Base-by-base conservation (phyloP, 2,797 vertebrate genomes). In the Allobates femoralis region DNA sequence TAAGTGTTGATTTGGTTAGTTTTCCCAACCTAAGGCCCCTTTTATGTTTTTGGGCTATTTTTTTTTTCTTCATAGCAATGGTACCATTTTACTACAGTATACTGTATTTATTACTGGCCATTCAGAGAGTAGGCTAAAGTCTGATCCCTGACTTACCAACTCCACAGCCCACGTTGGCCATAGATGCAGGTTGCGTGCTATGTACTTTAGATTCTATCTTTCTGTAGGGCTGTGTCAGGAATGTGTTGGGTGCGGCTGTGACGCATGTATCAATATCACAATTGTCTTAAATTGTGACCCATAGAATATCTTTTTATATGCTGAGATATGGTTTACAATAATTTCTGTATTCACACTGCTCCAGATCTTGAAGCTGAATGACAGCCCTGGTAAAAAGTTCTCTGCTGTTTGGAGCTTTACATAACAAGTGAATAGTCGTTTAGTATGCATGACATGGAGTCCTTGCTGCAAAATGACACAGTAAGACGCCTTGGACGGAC, bases 381-480 rank as follows among this genome's bases (percentile, higher is more conserved):
- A 19, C 66, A 37, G 11, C 16, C 4, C 16, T 32, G 51, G 15
- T 5, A 81, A 34, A 66, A 60, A 67, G 60, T 79, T 55, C 3
- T 37, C 14, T 53, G 11, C 50, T 64, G 46, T 53, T 15, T 46
- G 37, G 19, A 58, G 26, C 37, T 77, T 79, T 58, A 15, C 56
- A 60, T 73, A 83, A 87, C 81, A 79, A 79, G 81, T 79, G 62
- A 77, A 56, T 19, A 3, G 51, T 30, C 21, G 28, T 34, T 87
- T 83, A 53, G 81, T 84, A 83, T 87, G 77, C 86, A 50, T 53
- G 41, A 32, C 86, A 78, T 37, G 7, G 26, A 12, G 62, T 71
- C 37, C 75, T 87, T 55, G 77, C 51, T 87, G 74, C 62, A 58
- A 26, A 71, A 58, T 46, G 30, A 85, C 21, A 23, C 41, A 10